These are phyloP conservation scores for Phasianus colchicus DNA, from an alignment of 2,113 vertebrate genomes.

Conservation along the genomic window DNA sequence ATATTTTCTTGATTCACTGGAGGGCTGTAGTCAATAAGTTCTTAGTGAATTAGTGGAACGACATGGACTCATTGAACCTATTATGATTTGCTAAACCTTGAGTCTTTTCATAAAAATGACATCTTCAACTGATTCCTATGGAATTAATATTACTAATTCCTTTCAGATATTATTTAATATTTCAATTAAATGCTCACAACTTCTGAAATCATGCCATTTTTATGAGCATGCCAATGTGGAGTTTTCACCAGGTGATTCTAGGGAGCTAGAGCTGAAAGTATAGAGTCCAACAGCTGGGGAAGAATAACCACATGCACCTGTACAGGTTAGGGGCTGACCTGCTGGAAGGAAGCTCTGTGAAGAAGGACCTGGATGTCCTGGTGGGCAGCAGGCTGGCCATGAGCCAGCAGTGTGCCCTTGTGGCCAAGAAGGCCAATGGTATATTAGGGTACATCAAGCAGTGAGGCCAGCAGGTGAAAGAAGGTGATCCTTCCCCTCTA, in stretches of 20 bases:
- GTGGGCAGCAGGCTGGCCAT: too few relatives aligned
- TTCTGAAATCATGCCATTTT: background rate
- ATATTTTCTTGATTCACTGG: background rate
- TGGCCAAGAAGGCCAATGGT: too few relatives aligned
- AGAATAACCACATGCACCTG: too few relatives aligned
- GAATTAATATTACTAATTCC: background rate
- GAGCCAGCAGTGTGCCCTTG: too few relatives aligned
- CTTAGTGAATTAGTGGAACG: background rate
- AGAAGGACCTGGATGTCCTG: too few relatives aligned
- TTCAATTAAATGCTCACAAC: background rate
- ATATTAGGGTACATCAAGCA: too few relatives aligned
- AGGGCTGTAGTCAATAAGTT: background rate
- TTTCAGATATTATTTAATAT: background rate
- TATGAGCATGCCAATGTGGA: rapidly evolving
- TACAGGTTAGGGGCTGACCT: too few relatives aligned
- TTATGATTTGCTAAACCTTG: background rate
- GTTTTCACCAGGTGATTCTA: background rate
- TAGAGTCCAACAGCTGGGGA: too few relatives aligned
- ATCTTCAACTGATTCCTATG: background rate
- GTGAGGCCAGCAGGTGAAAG: too few relatives aligned
- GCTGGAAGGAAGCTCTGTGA: too few relatives aligned
- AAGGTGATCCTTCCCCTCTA: too few relatives aligned
- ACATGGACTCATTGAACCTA: background rate
- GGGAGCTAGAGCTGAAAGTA: background rate
- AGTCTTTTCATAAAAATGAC: background rate